Conservation (phyloP, 2,888 invertebrate genomes). For the Cecidostiba fungosa region DNA sequence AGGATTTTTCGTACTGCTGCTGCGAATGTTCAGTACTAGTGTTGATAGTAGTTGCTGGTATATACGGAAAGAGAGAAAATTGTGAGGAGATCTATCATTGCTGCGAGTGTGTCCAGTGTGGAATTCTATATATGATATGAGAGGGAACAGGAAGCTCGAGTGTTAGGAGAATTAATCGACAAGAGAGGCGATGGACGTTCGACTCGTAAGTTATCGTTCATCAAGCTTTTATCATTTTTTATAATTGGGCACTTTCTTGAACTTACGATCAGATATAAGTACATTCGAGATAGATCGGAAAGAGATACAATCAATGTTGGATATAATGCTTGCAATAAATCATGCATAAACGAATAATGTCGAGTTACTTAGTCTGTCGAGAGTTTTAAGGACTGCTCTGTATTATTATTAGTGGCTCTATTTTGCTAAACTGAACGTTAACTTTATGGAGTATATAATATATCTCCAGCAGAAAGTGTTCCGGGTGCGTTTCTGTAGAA, state of each 20-base stretch:
- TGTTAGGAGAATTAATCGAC: constrained; percentile 4
- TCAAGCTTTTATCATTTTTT: neutral
- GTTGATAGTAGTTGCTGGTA: neutral
- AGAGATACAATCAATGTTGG: too few relatives aligned
- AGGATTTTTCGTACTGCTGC: neutral
- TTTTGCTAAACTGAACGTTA: neutral
- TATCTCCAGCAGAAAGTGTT: neutral
- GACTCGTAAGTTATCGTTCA: constrained; percentile 72
- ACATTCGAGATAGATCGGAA: too few relatives aligned
- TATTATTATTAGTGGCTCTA: neutral
- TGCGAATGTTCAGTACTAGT: neutral
- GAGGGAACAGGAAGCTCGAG: neutral
- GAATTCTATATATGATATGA: constrained; percentile 36
- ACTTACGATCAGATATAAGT: neutral
- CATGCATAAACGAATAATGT: too few relatives aligned
- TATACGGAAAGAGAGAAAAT: neutral
- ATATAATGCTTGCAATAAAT: too few relatives aligned
- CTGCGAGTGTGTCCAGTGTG: constrained; percentile 7
- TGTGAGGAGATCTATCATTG: neutral
- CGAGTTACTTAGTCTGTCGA: too few relatives aligned
- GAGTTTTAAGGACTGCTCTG: neutral
- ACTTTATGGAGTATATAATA: neutral
- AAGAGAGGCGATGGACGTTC: constrained; percentile 74
- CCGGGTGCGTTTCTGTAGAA: neutral
- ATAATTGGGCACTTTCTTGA: neutral